Evolutionary conservation across 2,797 vertebrate genomes (phyloP).

Genomic region (Euphonia xanthogaster): DNA sequence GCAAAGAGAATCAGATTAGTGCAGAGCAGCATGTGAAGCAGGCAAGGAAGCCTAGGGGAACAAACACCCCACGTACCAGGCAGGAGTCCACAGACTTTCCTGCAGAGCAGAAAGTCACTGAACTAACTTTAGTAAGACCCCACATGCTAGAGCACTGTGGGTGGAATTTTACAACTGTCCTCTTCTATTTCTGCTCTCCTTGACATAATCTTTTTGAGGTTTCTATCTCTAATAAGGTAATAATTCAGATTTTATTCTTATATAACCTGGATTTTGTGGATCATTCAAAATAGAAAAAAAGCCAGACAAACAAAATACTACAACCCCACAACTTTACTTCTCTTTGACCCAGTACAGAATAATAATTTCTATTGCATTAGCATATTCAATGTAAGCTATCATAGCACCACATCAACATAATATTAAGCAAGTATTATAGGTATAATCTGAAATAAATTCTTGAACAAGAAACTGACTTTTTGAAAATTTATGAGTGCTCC

Average conservation of each 20-base stretch:
- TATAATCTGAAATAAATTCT: background rate
- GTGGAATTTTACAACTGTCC: background rate
- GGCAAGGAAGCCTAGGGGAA: background rate
- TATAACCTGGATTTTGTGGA: background rate
- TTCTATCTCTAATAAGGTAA: background rate
- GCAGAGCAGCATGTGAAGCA: background rate
- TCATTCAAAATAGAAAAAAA: background rate
- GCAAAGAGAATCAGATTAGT: background rate
- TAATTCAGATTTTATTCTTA: background rate
- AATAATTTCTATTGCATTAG: background rate
- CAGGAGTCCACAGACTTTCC: background rate
- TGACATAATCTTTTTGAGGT: background rate
- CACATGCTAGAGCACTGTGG: background rate
- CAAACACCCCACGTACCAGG: background rate
- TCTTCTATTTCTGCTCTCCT: background rate
- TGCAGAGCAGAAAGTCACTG: background rate
- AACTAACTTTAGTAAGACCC: background rate
- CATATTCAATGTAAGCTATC: background rate
- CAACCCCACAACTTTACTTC: background rate
- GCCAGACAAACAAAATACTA: rapidly evolving
- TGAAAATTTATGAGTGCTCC: background rate
- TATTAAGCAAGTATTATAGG: background rate
- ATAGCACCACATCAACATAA: background rate
- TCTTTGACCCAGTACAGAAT: background rate
- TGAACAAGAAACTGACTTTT: background rate